These are phyloP conservation scores for Eueides isabella DNA, from an alignment of 1,140 invertebrate genomes.

Conservation along the genomic window DNA sequence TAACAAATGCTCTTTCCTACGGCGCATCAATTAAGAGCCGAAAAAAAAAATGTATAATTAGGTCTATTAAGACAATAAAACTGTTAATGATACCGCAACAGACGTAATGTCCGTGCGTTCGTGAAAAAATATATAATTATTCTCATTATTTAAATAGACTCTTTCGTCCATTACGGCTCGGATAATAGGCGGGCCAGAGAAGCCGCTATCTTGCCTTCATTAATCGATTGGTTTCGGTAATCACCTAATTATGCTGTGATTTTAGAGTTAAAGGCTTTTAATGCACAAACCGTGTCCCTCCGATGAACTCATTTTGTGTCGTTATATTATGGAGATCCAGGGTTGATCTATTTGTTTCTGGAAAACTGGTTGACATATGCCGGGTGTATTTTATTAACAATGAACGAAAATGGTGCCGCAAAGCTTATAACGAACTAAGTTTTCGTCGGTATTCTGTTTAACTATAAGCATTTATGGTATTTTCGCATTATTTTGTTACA, in stretches of 20 bases:
- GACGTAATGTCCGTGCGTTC: slow-evolving; percentile 74
- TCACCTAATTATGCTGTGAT: slow-evolving; percentile 77
- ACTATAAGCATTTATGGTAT: neutral
- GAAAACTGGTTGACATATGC: slow-evolving; percentile 4
- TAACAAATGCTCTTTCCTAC: slow-evolving; percentile 78
- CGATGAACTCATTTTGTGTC: slow-evolving; percentile 72
- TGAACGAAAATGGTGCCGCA: neutral
- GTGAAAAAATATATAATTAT: slow-evolving; percentile 81
- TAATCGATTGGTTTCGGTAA: slow-evolving; percentile 82
- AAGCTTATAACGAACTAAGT: slow-evolving; percentile 3
- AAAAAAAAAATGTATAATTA: slow-evolving; percentile 82
- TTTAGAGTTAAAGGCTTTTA: slow-evolving; percentile 69
- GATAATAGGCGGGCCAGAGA: slow-evolving; percentile 69
- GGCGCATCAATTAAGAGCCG: slow-evolving; percentile 78
- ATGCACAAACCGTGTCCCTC: slow-evolving; percentile 76
- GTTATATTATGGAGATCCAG: slow-evolving; percentile 43
- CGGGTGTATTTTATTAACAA: neutral
- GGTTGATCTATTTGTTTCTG: neutral
- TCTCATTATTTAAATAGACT: slow-evolving; percentile 81
- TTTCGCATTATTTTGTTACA: neutral
- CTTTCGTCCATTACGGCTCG: slow-evolving; percentile 71
- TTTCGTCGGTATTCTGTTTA: neutral
- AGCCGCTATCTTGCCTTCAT: slow-evolving; percentile 75
- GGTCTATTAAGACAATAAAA: slow-evolving; percentile 82
- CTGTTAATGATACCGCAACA: slow-evolving; percentile 80